Conservation (phyloP, 2,888 invertebrate species). For the Chydorus sphaericus region DNA sequence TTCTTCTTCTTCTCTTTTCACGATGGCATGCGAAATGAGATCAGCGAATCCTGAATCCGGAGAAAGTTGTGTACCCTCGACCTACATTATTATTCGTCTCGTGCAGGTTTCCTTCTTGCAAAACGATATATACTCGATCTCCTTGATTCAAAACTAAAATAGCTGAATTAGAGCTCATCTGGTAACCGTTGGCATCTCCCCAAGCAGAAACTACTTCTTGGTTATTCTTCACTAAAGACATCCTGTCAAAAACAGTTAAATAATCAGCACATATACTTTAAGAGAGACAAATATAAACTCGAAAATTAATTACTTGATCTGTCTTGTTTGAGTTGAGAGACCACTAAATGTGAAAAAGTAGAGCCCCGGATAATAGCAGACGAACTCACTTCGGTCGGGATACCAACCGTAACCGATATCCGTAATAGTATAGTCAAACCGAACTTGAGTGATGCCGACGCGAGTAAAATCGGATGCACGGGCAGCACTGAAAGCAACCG, state of each 20-base stretch:
- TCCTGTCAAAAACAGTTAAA: conserved; percentile 1
- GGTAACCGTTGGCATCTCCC: conserved; percentile 15
- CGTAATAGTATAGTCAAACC: conserved; percentile 25
- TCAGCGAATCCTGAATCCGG: conserved; percentile 15
- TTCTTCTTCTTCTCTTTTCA: background rate
- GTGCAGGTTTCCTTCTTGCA: conserved; percentile 15
- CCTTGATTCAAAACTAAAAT: conserved; percentile 11
- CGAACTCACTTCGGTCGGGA: conserved; percentile 32
- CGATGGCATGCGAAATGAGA: background rate
- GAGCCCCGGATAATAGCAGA: conserved; percentile 33
- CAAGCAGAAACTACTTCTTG: conserved; percentile 15
- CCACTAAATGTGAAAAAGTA: conserved; percentile 34
- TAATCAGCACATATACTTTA: background rate
- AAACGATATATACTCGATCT: conserved; percentile 12
- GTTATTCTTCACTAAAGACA: conserved; percentile 14
- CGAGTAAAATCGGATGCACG: conserved; percentile 22
- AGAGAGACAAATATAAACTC: background rate
- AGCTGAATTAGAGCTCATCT: conserved; percentile 13
- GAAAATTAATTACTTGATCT: conserved; percentile 12
- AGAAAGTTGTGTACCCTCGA: conserved; percentile 15
- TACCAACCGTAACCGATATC: conserved; percentile 34
- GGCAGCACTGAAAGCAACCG: conserved; percentile 16
- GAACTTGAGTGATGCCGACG: conserved; percentile 20
- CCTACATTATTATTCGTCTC: conserved; percentile 10
- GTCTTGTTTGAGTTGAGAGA: conserved; percentile 13